Percentiles rank a stretch among this genome's conserved stretches.
Evolutionary conservation across 2,888 invertebrate genomes (phyloP).

Genomic region (Deilephila elpenor): DNA sequence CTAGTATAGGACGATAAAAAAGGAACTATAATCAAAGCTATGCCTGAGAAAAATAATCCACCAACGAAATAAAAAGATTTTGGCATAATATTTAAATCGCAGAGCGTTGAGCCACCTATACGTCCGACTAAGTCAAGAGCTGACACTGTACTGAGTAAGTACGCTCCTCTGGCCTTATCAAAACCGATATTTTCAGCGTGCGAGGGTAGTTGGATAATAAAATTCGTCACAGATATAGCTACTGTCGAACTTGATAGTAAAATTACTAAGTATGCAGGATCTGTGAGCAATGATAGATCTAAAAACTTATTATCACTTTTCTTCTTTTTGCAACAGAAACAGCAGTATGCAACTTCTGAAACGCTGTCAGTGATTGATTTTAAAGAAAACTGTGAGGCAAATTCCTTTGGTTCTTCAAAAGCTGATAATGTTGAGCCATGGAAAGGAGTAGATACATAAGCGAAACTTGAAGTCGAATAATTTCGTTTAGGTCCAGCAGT

Average conservation of each 20-base stretch:
- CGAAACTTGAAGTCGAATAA: constrained; percentile 92
- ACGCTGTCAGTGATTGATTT: constrained; percentile 87
- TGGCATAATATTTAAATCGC: constrained; percentile 90
- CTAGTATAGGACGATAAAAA: constrained; percentile 86
- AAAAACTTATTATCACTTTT: constrained; percentile 87
- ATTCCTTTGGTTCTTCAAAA: constrained; percentile 89
- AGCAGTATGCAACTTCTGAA: constrained; percentile 75
- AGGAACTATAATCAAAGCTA: constrained; percentile 89
- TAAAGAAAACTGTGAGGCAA: constrained; percentile 91
- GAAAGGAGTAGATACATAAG: constrained; percentile 92
- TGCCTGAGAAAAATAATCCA: constrained; percentile 90
- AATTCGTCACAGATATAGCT: constrained; percentile 94
- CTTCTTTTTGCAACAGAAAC: constrained; percentile 73
- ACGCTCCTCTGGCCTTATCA: constrained; percentile 88
- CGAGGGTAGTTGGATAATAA: constrained; percentile 92
- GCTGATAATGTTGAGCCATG: constrained; percentile 92
- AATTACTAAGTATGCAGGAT: constrained; percentile 92
- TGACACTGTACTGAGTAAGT: constrained; percentile 91
- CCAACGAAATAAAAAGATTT: constrained; percentile 93
- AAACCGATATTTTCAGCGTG: constrained; percentile 90
- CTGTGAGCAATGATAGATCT: constrained; percentile 88
- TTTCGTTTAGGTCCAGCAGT: constrained; percentile 84
- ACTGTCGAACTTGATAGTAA: constrained; percentile 93
- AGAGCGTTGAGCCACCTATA: constrained; percentile 93
- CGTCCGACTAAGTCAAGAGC: constrained; percentile 92